Percentiles rank a stretch among this genome's conserved stretches.
Evolutionary conservation across 2,797 vertebrate species (phyloP).

Genomic region (Poeciliopsis paucimaculata): DNA sequence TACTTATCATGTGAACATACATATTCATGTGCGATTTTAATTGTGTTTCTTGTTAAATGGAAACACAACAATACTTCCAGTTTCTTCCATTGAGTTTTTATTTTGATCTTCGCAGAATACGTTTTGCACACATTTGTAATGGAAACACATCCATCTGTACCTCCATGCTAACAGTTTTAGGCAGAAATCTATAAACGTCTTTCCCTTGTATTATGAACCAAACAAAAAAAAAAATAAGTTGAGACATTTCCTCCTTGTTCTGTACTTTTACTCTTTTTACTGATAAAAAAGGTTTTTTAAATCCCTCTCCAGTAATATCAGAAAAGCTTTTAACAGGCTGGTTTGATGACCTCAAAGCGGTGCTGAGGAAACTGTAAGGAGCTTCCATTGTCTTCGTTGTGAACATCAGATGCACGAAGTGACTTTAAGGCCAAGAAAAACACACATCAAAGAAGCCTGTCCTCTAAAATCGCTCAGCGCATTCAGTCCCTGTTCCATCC

Average conservation of each 20-base stretch:
- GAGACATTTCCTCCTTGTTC: neutral
- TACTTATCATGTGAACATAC: no score
- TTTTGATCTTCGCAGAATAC: no score
- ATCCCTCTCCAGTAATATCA: no score
- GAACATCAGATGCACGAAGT: conserved; percentile 61
- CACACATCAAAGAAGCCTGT: conserved; percentile 60
- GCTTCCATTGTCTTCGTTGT: conserved; percentile 33
- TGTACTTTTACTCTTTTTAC: neutral
- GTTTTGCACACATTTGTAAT: no score
- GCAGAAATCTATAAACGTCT: neutral
- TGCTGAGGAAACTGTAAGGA: conserved; percentile 28
- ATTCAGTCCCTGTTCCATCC: conserved; percentile 41
- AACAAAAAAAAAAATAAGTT: neutral
- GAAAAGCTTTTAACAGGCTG: neutral
- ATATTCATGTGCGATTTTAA: no score
- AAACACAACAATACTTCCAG: no score
- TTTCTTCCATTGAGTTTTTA: no score
- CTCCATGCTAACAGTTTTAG: neutral
- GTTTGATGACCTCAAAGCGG: conserved; percentile 13
- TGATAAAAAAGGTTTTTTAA: neutral
- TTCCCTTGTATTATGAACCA: no score
- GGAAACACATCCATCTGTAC: neutral
- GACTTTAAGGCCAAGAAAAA: conserved; percentile 62
- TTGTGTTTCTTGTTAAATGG: no score
- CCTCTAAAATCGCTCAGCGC: conserved; percentile 31